These are phyloP conservation scores for Drosophila paucipuncta DNA, from an alignment of 2,888 invertebrate genomes.

Conservation along the genomic window DNA sequence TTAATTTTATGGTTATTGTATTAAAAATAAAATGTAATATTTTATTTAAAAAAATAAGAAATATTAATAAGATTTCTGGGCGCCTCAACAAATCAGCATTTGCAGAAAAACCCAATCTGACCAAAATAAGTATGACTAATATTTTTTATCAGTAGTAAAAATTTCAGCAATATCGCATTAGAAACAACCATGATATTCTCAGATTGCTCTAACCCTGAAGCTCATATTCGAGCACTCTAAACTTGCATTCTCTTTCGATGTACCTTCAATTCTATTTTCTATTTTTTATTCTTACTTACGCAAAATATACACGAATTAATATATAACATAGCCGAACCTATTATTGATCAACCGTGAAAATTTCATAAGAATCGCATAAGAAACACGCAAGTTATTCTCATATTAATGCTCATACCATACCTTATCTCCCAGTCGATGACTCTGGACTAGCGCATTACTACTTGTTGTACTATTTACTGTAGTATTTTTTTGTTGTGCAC, in stretches of 20 bases:
- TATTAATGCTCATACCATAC: neutral
- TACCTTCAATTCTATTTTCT: neutral
- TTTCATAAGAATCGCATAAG: neutral
- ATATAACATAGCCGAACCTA: neutral
- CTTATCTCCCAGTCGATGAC: neutral
- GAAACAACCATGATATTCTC: neutral
- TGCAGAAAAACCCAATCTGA: neutral
- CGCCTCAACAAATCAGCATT: neutral
- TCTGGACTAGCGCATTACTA: neutral
- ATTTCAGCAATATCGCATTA: neutral
- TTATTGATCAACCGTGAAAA: neutral
- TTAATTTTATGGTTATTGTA: neutral
- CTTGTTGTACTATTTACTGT: constrained; percentile 7
- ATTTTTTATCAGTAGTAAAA: neutral
- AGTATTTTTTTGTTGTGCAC: constrained; percentile 10
- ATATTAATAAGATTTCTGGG: neutral
- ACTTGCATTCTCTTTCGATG: no score
- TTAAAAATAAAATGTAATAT: neutral
- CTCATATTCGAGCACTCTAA: neutral
- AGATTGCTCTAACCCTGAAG: neutral
- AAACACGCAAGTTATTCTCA: neutral
- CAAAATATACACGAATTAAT: neutral
- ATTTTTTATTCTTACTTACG: no score
- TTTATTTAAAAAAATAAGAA: neutral
- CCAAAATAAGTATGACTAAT: no score